A percentile compares a stretch with the other conserved stretches of the same genome.
Evolutionary conservation across 2,113 vertebrate species (phyloP).

Genomic region (Pteronura brasiliensis): DNA sequence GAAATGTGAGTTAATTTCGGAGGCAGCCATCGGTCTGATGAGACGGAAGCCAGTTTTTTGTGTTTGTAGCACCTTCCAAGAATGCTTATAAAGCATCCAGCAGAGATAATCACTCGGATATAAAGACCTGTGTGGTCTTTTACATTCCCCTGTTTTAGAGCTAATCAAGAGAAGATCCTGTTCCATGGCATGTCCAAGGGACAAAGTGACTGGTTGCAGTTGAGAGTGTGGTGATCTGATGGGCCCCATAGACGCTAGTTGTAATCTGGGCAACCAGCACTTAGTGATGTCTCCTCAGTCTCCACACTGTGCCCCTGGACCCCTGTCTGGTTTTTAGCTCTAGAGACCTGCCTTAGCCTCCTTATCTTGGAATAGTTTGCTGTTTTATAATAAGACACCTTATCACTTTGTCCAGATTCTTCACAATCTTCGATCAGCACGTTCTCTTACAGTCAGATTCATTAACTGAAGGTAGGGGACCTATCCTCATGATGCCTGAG

Average conservation of each 20-base stretch:
- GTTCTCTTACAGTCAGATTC: neutral
- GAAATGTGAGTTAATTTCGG: neutral
- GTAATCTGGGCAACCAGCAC: neutral
- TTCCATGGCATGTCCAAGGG: neutral
- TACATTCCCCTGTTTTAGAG: neutral
- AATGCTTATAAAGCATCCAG: neutral
- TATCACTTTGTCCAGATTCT: neutral
- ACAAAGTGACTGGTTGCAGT: neutral
- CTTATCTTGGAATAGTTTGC: neutral
- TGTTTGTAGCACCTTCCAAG: neutral
- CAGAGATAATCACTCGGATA: neutral
- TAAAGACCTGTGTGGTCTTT: neutral
- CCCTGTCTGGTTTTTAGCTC: neutral
- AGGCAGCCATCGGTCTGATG: neutral
- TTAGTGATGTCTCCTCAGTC: neutral
- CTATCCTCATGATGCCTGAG: neutral
- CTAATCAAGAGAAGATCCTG: neutral
- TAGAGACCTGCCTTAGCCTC: neutral
- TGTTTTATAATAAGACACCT: neutral
- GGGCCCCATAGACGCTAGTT: neutral
- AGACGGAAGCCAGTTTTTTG: neutral
- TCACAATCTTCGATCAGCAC: neutral
- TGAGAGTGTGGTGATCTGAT: neutral
- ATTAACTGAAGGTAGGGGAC: neutral
- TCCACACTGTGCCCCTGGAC: neutral